phyloP scores from a whole-genome alignment of 2,113 vertebrate species.

The Microcebus griseorufus region DNA sequence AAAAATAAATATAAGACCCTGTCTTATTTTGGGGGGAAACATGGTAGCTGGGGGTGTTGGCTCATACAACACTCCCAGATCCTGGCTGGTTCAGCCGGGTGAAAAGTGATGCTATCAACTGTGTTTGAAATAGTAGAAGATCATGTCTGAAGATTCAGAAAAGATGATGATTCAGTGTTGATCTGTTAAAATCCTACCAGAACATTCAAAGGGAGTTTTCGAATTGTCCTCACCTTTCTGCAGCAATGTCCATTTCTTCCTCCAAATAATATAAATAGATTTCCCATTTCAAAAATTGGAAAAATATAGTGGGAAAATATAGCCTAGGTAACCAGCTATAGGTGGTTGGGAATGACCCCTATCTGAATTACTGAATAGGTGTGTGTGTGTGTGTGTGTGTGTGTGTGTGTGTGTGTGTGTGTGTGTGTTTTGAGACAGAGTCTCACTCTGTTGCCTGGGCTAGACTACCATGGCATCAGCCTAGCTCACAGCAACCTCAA shows the following conservation, averaged over 20 bases:
- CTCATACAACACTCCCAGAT: neutral
- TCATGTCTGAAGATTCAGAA: neutral
- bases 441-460: too few species aligned
- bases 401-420: too few species aligned
- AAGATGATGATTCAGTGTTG: neutral
- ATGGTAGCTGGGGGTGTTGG: too few species aligned
- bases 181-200: neutral
- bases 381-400: fast-evolving
- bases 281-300: neutral
- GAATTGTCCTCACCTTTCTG: neutral
- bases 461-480: too few species aligned
- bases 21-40: too few species aligned
- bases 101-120: too few species aligned
- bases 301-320: neutral
- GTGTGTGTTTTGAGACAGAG: too few species aligned
- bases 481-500: too few species aligned
- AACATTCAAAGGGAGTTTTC: neutral
- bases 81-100: neutral
- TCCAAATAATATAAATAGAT: neutral
- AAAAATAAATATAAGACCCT: too few species aligned
- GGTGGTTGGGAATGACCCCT: neutral
- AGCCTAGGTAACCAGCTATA: neutral
- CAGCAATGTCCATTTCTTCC: neutral
- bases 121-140: neutral
- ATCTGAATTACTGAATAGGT: neutral